These are phyloP conservation scores for Microcebus tavaratra DNA, from an alignment of 2,113 vertebrate species.

Conservation along the genomic window DNA sequence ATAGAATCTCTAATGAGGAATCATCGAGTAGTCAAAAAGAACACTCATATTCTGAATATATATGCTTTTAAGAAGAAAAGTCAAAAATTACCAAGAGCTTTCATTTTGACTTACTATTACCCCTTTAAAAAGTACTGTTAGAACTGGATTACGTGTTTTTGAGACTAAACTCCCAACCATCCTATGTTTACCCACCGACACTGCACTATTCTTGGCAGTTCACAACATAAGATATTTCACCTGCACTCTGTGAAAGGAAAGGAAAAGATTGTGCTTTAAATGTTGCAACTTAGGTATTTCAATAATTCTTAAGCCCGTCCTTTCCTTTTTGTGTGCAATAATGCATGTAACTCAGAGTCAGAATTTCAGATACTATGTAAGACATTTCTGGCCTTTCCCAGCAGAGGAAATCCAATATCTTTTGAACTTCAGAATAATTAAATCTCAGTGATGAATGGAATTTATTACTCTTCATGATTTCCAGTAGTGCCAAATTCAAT, in stretches of 20 bases:
- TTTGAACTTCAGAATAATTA: conserved; percentile 31
- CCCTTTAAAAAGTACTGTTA: neutral
- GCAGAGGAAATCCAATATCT: neutral
- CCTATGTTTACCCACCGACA: neutral
- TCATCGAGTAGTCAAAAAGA: neutral
- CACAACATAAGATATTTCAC: neutral
- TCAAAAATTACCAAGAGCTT: neutral
- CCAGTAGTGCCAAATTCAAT: neutral
- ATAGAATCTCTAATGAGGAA: neutral
- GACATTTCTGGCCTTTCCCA: neutral
- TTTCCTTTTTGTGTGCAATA: neutral
- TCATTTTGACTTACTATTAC: neutral
- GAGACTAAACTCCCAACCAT: neutral
- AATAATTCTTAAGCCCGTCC: neutral
- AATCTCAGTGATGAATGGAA: neutral
- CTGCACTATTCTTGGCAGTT: neutral
- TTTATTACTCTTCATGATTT: conserved; percentile 19
- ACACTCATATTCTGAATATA: neutral
- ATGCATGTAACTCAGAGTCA: neutral
- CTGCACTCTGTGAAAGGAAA: neutral
- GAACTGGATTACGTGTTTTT: neutral
- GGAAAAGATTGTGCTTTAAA: neutral
- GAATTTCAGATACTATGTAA: neutral
- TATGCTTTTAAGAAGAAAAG: neutral
- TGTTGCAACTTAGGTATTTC: neutral